Base-by-base conservation (phyloP, 2,113 vertebrate species). In the Tautogolabrus adspersus region DNA sequence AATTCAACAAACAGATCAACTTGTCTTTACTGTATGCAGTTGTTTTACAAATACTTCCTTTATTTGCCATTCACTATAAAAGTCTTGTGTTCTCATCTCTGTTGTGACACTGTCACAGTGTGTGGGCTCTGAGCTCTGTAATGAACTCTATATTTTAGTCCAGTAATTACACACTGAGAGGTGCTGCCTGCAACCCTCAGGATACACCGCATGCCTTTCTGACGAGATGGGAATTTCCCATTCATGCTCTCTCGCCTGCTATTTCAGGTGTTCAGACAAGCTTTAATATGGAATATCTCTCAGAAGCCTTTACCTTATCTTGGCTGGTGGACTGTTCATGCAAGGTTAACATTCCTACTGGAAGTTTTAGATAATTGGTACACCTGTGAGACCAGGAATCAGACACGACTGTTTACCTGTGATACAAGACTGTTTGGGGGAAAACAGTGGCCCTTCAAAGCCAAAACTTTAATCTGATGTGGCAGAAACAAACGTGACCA, bases 211-310 rank as follows among this genome's bases (percentile, higher is more conserved):
- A 19, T 42, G 77, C 61, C 87, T 66, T 38, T 84, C 67, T 78
- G 68, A 77, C 54, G n/a, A 62, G 34, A 56, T 16, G 84, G 92
- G 91, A 91, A 83, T 90, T 92, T 87, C 92, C 91, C 90, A 64
- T 76, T 66, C 40, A 68, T 26, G 38, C 19, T 3, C 11, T 49
- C 21, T 30, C 16, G 73, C 30, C 70, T 79, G 77, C 79, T 79
- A 63, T 82, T 82, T 87, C 86, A 93, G 88, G 85, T 91, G 88
- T 91, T 86, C 80, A 74, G 69, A 72, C 68, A 69, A 56, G 61
- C 66, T 86, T 81, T 74, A 57, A 76, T 79, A 51, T 66, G 74
- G 71, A 85, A 79, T 52, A 69, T 78, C 58, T 37, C 81, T 66
- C 79, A 63, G 47, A 37, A 81, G 52, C 44, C 62, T 76, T 68